Conservation (phyloP, 2,888 invertebrate genomes). For the Drosophila macrothrix region DNA sequence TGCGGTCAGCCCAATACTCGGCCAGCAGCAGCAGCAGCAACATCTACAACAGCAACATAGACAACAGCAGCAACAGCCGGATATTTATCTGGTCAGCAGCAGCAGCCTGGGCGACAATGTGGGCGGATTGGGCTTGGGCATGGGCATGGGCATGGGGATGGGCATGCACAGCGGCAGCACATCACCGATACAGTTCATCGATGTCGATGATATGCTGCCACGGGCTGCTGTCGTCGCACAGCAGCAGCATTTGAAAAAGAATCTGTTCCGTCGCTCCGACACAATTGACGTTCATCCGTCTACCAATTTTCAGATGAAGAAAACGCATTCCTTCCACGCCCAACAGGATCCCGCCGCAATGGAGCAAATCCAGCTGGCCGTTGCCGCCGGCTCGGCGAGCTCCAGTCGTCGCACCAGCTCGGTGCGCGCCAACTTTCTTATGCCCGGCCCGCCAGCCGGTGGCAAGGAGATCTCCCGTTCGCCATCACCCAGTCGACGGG, state of each 20-base stretch:
- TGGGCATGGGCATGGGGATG: constrained; percentile 60
- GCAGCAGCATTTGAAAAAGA: constrained; percentile 83
- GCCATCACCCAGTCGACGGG: constrained; percentile 84
- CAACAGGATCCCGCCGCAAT: constrained; percentile 84
- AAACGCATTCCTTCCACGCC: constrained; percentile 85
- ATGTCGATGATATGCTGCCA: constrained; percentile 81
- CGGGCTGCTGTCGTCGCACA: constrained; percentile 64
- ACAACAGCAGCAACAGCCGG: constrained; percentile 75
- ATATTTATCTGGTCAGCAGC: constrained; percentile 85
- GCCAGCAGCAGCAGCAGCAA: constrained; percentile 58
- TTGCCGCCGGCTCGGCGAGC: constrained; percentile 71
- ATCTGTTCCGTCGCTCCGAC: constrained; percentile 85
- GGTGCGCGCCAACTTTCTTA: constrained; percentile 83
- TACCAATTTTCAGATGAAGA: constrained; percentile 85
- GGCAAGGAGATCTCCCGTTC: constrained; percentile 83
- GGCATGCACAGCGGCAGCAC: constrained; percentile 77
- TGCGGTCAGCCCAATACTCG: constrained; percentile 79
- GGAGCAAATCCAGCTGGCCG: constrained; percentile 81
- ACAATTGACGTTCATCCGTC: constrained; percentile 85
- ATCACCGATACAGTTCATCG: constrained; percentile 82
- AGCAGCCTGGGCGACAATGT: constrained; percentile 83
- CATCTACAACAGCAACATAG: constrained; percentile 44
- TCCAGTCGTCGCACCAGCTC: constrained; percentile 84
- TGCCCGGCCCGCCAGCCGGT: constrained; percentile 79
- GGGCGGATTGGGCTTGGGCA: constrained; percentile 56